Conservation (phyloP, 2,797 vertebrate genomes). For the Thamnophis elegans region DNA sequence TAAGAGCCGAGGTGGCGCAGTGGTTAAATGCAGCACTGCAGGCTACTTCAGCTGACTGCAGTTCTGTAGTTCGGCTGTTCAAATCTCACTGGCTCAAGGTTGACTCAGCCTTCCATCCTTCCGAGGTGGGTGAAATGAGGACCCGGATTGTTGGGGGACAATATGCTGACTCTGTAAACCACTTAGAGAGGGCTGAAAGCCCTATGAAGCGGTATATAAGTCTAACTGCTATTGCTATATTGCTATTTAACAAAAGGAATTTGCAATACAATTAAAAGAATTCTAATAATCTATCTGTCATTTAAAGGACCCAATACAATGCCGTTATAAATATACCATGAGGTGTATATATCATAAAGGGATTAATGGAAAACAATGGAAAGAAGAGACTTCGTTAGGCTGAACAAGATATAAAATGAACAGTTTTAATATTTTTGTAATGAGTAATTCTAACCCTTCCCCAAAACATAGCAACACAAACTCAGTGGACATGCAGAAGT, state of each 20-base stretch:
- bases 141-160: too few relatives aligned
- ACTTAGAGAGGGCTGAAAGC: too few relatives aligned
- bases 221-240: too few relatives aligned
- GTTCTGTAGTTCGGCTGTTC: too few relatives aligned
- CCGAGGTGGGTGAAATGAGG: too few relatives aligned
- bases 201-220: too few relatives aligned
- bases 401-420: not conserved
- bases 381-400: not conserved
- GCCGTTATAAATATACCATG: not conserved
- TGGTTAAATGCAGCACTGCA: too few relatives aligned
- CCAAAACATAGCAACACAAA: not conserved
- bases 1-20: too few relatives aligned
- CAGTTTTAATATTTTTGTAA: slow-evolving; percentile 14
- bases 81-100: too few relatives aligned
- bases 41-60: too few relatives aligned
- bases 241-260: not conserved
- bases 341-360: slow-evolving; percentile 4
- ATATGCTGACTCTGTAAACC: too few relatives aligned
- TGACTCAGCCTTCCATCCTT: too few relatives aligned
- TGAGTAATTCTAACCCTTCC: accelerated
- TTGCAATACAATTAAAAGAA: not conserved
- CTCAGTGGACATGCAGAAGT: slow-evolving; percentile 23
- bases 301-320: accelerated
- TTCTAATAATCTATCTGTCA: not conserved
- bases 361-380: not conserved